A percentile compares a stretch with the other conserved stretches of the same genome.
These are phyloP conservation scores for Ridgeia piscesae DNA, from an alignment of 1,140 invertebrate genomes.

Conservation along the genomic window DNA sequence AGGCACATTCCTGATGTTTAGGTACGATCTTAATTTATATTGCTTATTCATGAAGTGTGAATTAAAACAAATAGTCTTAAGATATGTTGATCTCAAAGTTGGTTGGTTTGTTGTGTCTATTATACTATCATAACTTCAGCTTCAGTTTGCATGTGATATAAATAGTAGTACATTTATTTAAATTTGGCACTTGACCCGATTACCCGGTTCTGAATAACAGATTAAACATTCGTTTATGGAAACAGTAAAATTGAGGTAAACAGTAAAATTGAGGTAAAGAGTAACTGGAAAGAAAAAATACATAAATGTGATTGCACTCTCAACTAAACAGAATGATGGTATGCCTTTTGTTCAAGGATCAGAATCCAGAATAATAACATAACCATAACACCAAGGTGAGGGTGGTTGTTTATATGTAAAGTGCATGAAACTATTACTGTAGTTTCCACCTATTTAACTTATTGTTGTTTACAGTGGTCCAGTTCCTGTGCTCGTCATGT, in stretches of 20 bases:
- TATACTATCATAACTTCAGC: too few relatives aligned
- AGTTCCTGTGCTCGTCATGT: constrained; percentile 98
- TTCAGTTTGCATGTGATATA: too few relatives aligned
- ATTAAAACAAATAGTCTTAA: not conserved
- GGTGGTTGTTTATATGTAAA: not conserved
- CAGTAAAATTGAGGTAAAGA: too few relatives aligned
- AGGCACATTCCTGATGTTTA: not conserved
- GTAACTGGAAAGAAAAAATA: too few relatives aligned
- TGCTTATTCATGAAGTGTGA: not conserved
- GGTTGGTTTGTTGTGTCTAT: too few relatives aligned
- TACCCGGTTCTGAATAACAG: not conserved
- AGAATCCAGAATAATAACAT: not conserved
- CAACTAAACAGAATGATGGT: not conserved
- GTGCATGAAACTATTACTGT: not conserved
- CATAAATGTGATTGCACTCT: too few relatives aligned
- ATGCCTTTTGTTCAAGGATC: too few relatives aligned
- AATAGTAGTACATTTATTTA: not conserved
- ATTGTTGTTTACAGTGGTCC: constrained; percentile 79
- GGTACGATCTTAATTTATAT: not conserved
- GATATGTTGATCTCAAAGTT: too few relatives aligned
- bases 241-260: too few relatives aligned
- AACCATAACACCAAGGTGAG: not conserved
- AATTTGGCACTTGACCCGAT: not conserved
- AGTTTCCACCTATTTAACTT: constrained; percentile 15
- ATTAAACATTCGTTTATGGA: not conserved